Evolutionary conservation across 2,113 vertebrate species (phyloP).

Genomic region (Donacobius atricapilla): DNA sequence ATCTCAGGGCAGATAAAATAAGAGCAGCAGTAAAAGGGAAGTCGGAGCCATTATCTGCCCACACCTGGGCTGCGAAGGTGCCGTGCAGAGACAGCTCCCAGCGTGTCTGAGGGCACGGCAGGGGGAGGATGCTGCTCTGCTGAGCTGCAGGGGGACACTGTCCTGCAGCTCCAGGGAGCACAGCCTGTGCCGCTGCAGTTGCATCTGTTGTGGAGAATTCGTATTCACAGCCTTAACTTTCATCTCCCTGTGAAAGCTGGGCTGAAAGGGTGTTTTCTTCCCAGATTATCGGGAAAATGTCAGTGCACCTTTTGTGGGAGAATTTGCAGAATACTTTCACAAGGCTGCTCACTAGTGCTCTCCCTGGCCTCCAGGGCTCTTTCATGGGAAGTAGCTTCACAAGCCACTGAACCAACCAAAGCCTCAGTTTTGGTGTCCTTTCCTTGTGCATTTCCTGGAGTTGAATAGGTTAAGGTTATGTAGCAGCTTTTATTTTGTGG

Average conservation of each 20-base stretch:
- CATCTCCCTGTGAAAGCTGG: not conserved
- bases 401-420: not conserved
- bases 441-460: not conserved
- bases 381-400: not conserved
- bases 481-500: not conserved
- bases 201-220: not conserved
- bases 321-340: not conserved
- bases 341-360: not conserved
- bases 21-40: constrained; percentile 39
- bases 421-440: not conserved
- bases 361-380: not conserved
- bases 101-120: not conserved
- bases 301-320: not conserved
- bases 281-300: not conserved
- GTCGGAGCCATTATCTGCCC: not conserved
- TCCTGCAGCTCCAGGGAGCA: not conserved
- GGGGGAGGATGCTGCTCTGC: not conserved
- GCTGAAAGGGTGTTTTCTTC: not conserved
- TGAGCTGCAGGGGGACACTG: not conserved
- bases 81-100: accelerated
- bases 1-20: constrained; percentile 56
- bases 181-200: accelerated
- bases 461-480: not conserved
- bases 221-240: accelerated
- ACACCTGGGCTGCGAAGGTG: not conserved